Evolutionary conservation across 2,113 vertebrate genomes (phyloP).

Genomic region (Rhea pennata): DNA sequence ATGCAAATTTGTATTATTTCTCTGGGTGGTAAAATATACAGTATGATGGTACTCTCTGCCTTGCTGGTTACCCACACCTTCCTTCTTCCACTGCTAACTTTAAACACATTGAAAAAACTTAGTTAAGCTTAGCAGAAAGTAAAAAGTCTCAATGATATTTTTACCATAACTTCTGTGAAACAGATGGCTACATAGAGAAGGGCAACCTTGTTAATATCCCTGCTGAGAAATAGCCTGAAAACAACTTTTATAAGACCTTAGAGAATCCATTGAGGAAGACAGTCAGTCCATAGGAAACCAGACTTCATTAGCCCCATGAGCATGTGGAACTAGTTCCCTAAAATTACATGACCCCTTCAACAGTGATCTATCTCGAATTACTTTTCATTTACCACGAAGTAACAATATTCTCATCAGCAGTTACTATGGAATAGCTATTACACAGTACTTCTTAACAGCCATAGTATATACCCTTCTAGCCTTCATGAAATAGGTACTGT

Average conservation of each 20-base stretch:
- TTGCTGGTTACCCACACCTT: neutral
- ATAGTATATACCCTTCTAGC: neutral
- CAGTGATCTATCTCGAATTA: neutral
- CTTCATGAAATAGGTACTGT: neutral
- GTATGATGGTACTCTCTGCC: neutral
- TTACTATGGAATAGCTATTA: neutral
- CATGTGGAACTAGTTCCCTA: neutral
- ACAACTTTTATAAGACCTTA: neutral
- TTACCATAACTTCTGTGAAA: neutral
- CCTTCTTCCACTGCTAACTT: neutral
- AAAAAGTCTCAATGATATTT: neutral
- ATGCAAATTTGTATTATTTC: neutral
- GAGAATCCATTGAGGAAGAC: neutral
- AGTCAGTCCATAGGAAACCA: accelerated
- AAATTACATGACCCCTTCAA: neutral
- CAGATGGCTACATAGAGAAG: neutral
- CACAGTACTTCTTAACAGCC: neutral
- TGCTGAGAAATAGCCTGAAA: neutral
- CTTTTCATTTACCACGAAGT: neutral
- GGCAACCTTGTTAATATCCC: neutral
- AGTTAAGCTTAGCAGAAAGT: neutral
- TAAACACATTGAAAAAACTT: neutral
- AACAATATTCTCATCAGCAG: neutral
- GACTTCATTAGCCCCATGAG: neutral
- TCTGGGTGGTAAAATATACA: neutral